Evolutionary conservation across 2,113 vertebrate genomes (phyloP).

Genomic region (Ariopsis seemanni): DNA sequence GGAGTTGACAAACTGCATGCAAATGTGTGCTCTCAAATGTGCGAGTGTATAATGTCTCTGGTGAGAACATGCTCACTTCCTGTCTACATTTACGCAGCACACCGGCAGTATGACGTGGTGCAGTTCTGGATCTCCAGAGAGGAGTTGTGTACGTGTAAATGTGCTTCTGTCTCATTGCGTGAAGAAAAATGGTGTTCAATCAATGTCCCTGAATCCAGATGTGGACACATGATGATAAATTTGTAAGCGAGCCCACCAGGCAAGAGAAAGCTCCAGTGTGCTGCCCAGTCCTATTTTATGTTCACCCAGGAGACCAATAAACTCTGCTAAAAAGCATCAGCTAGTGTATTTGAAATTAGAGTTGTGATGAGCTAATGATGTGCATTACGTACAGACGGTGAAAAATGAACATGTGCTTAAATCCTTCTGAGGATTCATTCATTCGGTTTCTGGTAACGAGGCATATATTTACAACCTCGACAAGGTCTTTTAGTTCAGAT

Average conservation of each 20-base stretch:
- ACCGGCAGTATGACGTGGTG: not conserved
- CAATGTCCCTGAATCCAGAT: not conserved
- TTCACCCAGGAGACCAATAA: not conserved
- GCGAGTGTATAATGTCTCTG: not conserved
- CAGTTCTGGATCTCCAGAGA: not conserved
- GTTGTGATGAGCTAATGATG: not conserved
- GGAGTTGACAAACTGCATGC: not conserved
- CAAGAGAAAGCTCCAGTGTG: not conserved
- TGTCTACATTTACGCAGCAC: not conserved
- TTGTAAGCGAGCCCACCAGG: not conserved
- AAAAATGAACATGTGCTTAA: not conserved
- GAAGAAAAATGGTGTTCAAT: not conserved
- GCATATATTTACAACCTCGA: not conserved
- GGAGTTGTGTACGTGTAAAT: not conserved
- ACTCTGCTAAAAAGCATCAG: not conserved
- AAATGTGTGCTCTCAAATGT: slow-evolving; percentile 7
- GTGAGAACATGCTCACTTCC: not conserved
- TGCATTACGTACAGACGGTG: not conserved
- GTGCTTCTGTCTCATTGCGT: not conserved
- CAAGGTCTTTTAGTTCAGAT: not conserved
- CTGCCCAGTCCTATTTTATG: not conserved
- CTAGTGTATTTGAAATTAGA: not conserved
- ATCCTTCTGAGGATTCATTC: not conserved
- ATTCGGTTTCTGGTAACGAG: not conserved
- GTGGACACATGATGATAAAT: not conserved